A percentile compares a stretch with the other conserved stretches of the same genome.
phyloP scores from a whole-genome alignment of 2,113 vertebrate genomes.

The Parotia lawesii region DNA sequence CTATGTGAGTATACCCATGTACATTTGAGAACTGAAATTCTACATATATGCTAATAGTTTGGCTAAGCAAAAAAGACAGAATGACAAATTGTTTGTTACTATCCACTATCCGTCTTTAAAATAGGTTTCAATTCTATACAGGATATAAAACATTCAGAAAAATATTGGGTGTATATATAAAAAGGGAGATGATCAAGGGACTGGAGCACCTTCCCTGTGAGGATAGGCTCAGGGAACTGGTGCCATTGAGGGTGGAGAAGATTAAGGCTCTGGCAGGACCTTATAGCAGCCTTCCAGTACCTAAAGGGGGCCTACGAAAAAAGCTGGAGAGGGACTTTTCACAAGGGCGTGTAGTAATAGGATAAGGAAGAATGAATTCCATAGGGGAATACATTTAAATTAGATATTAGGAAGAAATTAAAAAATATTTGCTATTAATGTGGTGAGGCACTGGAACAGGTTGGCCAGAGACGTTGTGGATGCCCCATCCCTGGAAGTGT shows the following conservation, averaged over 20 bases:
- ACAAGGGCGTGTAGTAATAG: rapidly evolving
- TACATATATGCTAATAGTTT: neutral
- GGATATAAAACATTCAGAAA: neutral
- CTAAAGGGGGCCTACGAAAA: neutral
- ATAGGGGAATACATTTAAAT: neutral
- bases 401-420: neutral
- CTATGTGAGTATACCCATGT: rapidly evolving
- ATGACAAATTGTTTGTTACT: neutral
- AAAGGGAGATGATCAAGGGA: rapidly evolving
- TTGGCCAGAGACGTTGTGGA: neutral
- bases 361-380: neutral
- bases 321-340: neutral
- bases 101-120: neutral
- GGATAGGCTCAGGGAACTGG: neutral
- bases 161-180: rapidly evolving
- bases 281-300: neutral
- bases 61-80: neutral
- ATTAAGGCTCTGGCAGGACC: rapidly evolving
- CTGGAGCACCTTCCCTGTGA: neutral
- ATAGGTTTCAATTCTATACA: neutral
- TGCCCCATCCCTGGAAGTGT: no score
- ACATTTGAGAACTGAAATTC: neutral
- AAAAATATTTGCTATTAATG: neutral
- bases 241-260: neutral
- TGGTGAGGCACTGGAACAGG: neutral